Evolutionary conservation across 2,797 vertebrate species (phyloP), one percentile per base, ranked within the genome.

Genomic region (Parambassis ranga): DNA sequence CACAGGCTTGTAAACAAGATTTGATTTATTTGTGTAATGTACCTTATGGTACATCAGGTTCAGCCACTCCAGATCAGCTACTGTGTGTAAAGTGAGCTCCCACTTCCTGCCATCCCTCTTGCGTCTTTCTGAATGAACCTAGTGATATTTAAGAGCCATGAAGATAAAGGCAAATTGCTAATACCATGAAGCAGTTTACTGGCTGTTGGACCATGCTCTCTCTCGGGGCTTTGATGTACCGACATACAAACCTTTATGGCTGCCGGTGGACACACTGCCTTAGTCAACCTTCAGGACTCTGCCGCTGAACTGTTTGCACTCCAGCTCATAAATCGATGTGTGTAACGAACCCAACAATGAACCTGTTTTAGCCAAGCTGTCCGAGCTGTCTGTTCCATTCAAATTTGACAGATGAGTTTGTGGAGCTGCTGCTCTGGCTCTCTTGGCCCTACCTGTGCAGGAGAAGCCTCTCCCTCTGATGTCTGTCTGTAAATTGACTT

Each of bases 211-310:
- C 88, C 88, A 71, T 80, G 89, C 87, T 92, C 87, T 92, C 92
- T 93, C 92, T 82, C 66, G 82, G 85, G 79, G 15, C 91, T 96
- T 96, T 96, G 95, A 96, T 94, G 94, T 95, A 71, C 82, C 90
- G 85, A 92, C 92, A 82, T 60, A 88, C 90, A 71, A 79, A 94
- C 92, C 93, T 94, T 93, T 92, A 92, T 89, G 90, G 89, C 92
- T 66, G 91, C 92, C 87, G 90, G 90, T 89, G 92, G 91, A 93
- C 93, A 93, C 92, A 89, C 92, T 92, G 84, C 61, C 65, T 69
- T 19, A 59, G 73, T 48, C 64, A 33, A 53, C 66, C 57, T 75
- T 58, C 57, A 5, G 61, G 61, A 77, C 75, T 50, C 38, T 4
- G 10, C 7, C 7, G 16, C 68, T 56, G 47, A 47, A 82, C 55